These are phyloP conservation scores for Seriola dumerili DNA, from an alignment of 2,113 vertebrate genomes.

Conservation along the genomic window DNA sequence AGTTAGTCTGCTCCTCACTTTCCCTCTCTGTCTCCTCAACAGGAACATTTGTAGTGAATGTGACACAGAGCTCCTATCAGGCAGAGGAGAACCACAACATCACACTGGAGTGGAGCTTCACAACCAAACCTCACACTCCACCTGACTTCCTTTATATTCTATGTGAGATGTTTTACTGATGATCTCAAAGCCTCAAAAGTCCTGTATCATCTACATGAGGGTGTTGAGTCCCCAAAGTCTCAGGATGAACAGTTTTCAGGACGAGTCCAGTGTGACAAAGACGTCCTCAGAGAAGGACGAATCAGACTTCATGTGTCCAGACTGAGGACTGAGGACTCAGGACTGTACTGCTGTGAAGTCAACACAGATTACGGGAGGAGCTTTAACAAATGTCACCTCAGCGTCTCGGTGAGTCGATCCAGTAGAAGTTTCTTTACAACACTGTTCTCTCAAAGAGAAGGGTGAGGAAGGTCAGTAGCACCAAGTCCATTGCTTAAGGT, in stretches of 20 bases:
- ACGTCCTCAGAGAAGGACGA: slow-evolving; percentile 6
- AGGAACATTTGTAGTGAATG: too few species aligned
- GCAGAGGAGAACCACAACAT: too few species aligned
- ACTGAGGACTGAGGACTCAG: slow-evolving; percentile 25
- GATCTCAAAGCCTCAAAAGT: too few species aligned
- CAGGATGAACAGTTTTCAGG: slow-evolving; percentile 8
- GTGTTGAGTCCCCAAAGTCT: neutral
- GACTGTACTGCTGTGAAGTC: neutral
- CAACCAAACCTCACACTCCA: neutral
- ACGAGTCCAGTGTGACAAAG: slow-evolving; percentile 18
- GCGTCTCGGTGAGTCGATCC: neutral
- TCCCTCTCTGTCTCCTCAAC: too few species aligned
- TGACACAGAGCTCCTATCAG: too few species aligned
- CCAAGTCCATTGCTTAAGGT: too few species aligned
- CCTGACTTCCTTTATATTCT: too few species aligned
- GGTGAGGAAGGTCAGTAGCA: too few species aligned
- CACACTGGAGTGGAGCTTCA: neutral
- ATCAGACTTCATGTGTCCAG: slow-evolving; percentile 30
- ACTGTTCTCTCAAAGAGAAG: too few species aligned
- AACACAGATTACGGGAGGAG: neutral
- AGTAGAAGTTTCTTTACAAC: too few species aligned
- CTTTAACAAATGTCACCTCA: neutral
- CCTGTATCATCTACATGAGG: neutral
- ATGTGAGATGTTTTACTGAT: too few species aligned
- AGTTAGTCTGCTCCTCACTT: too few species aligned